phyloP scores from a whole-genome alignment of 2,797 vertebrate genomes.

The Gambelia wislizenii region DNA sequence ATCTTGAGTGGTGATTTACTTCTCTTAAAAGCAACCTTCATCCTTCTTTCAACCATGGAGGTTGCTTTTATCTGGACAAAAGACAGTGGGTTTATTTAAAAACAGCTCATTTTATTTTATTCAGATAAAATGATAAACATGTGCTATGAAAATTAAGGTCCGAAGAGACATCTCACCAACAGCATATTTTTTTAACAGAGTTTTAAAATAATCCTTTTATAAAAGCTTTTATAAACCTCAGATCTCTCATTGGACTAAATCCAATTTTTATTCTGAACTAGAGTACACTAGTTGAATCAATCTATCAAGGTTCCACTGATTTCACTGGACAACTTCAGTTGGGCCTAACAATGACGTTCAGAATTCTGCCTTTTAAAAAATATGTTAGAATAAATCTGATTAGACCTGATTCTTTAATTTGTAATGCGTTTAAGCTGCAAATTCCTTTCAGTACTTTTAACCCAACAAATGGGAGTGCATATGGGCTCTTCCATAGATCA shows the following conservation, averaged over 20 bases:
- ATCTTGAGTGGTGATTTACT: not conserved
- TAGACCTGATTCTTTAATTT: not conserved
- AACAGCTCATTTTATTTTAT: not conserved
- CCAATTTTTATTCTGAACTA: too few relatives aligned
- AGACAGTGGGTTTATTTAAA: not conserved
- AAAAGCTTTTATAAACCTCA: not conserved
- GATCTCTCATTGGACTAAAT: too few relatives aligned
- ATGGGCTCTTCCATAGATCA: constrained; percentile 21
- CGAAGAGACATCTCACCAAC: not conserved
- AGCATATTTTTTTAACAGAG: not conserved
- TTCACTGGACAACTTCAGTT: not conserved
- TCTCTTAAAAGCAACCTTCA: not conserved
- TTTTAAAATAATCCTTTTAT: too few relatives aligned
- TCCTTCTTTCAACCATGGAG: not conserved
- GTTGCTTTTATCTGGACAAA: not conserved
- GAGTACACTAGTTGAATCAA: too few relatives aligned
- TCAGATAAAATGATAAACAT: not conserved
- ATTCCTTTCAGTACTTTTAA: not conserved
- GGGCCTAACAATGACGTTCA: too few relatives aligned
- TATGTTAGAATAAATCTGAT: not conserved
- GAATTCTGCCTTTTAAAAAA: not conserved
- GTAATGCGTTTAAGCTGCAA: not conserved
- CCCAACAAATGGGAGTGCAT: not conserved
- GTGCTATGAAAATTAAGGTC: not conserved
- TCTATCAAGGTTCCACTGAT: too few relatives aligned